Evolutionary conservation across 2,113 vertebrate genomes (phyloP).

Genomic region (Alligator sinensis): DNA sequence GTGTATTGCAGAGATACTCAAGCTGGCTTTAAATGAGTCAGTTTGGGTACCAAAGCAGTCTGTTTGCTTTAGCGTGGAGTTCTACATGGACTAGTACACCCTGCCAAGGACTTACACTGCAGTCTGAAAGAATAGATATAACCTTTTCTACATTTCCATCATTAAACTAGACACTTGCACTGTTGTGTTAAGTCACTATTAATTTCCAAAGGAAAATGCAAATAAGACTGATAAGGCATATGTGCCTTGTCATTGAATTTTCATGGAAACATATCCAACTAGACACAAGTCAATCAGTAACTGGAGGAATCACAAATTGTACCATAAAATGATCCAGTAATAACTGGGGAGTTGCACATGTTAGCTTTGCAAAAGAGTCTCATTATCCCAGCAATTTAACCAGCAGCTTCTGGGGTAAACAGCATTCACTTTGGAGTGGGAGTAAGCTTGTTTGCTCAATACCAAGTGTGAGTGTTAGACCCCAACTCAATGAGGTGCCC

Average conservation of each 20-base stretch:
- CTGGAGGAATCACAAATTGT: accelerated
- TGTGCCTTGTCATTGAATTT: accelerated
- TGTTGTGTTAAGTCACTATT: accelerated
- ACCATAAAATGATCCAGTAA: accelerated
- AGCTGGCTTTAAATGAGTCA: not conserved
- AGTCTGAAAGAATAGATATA: not conserved
- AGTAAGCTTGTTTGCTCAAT: not conserved
- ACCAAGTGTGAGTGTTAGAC: not conserved
- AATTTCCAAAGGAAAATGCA: not conserved
- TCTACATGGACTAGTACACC: not conserved
- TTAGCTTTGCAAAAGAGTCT: not conserved
- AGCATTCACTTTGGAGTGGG: not conserved
- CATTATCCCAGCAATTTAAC: not conserved
- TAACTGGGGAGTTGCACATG: not conserved
- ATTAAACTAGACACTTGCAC: not conserved
- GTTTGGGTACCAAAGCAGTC: not conserved
- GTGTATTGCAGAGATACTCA: not conserved
- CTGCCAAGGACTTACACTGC: not conserved
- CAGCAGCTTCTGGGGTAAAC: accelerated
- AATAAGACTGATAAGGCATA: accelerated
- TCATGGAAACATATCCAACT: accelerated
- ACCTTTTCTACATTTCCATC: not conserved
- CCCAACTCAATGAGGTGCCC: not conserved
- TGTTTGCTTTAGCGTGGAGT: not conserved
- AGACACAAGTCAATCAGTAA: not conserved